Base-by-base conservation (phyloP, 2,888 invertebrate species). In the Eristalis arbustorum region DNA sequence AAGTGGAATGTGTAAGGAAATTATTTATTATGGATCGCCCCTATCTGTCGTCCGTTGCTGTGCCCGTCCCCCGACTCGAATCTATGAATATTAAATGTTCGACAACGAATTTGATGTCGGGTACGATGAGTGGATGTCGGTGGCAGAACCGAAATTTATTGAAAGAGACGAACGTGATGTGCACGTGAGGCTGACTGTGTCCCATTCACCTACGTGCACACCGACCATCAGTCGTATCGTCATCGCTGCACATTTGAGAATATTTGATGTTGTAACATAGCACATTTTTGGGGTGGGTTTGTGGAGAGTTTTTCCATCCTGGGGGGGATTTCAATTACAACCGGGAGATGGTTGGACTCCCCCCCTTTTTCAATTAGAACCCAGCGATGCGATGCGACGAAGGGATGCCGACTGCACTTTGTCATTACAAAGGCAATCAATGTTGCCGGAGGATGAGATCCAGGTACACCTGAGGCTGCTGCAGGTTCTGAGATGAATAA, bases 71-170 rank as follows among this genome's bases (percentile, higher is more conserved):
- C n/a, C n/a, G n/a, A n/a, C n/a, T n/a, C n/a, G 81, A 85, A 85
- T 77, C 76, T 64, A 85, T 85, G 77, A 85, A 85, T 85, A 85
- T 76, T 73, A 81, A 76, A 85, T 81, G 64, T 68, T 72, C n/a
- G n/a, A 57, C 75, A 79, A 74, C 31, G 74, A 79, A 84, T 84
- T 79, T 75, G 69, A 71, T 80, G 71, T 80, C 42, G 14, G 74
- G 1, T 63, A 63, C 63, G 63, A 34, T 14, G 71, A 40, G 71
- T 82, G 71, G 31, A 66, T 82, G 68, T 73, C 75, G 66, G 66
- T 67, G 49, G 75, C 71, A 66, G 42, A 31, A 31, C 8, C 57
- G 34, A 64, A 69, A 71, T 82, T 76, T 72, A 68, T 40, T 67
- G 61, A 25, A 42, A 22, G 18, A 63, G 11, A 28, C 28, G 42